Conservation (phyloP, 2,888 invertebrate species). For the Scaptomyza flava region DNA sequence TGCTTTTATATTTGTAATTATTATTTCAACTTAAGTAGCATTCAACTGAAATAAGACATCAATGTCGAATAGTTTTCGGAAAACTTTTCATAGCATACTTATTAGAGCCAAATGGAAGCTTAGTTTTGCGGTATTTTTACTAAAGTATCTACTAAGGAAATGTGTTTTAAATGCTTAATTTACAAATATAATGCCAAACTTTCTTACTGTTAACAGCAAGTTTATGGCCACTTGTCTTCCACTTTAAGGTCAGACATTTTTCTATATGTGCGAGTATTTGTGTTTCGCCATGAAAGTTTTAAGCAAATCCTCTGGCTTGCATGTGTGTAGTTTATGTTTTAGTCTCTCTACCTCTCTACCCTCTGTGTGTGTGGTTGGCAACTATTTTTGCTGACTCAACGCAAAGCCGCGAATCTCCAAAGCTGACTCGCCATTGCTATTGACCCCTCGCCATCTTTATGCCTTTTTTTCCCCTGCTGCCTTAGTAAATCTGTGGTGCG, state of each 20-base stretch:
- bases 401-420: conserved; percentile 27
- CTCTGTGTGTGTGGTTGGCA: conserved; percentile 17
- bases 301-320: conserved; percentile 1
- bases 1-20: background rate
- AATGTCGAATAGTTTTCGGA: background rate
- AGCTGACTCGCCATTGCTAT: conserved; percentile 13
- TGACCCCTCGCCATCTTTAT: background rate
- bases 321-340: conserved; percentile 3
- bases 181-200: background rate
- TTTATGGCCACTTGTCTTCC: background rate
- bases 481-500: conserved; percentile 33
- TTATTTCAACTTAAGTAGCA: too few relatives aligned
- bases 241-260: background rate
- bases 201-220: background rate
- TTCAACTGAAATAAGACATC: background rate
- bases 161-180: background rate
- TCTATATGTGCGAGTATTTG: background rate
- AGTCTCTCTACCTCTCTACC: background rate
- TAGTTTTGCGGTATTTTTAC: background rate
- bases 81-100: conserved; percentile 1
- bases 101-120: background rate
- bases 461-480: conserved; percentile 2
- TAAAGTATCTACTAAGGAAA: background rate
- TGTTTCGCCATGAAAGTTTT: conserved; percentile 10
- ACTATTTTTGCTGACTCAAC: conserved; percentile 54